These are phyloP conservation scores for Drosophila meridiana DNA, from an alignment of 2,888 invertebrate genomes.

Conservation along the genomic window DNA sequence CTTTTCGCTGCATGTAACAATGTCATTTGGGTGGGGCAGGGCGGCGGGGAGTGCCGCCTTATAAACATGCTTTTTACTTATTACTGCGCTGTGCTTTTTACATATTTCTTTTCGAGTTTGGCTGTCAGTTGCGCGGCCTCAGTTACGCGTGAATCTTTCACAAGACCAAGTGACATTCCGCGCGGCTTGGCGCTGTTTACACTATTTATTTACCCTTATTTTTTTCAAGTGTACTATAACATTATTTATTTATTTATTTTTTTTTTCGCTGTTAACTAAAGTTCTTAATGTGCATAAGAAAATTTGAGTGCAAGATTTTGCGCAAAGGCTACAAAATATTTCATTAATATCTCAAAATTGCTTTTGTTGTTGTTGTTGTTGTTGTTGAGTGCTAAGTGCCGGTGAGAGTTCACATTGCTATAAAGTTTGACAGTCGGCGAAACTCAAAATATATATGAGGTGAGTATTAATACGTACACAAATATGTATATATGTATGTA, in stretches of 20 bases:
- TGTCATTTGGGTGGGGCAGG: conserved; percentile 4
- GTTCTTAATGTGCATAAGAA: conserved; percentile 10
- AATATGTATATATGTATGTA: background rate
- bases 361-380: background rate
- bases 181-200: conserved; percentile 29
- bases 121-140: conserved; percentile 53
- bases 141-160: conserved; percentile 82
- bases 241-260: background rate
- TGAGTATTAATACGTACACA: background rate
- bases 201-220: conserved; percentile 32
- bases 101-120: conserved; percentile 24
- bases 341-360: background rate
- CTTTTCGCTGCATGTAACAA: conserved; percentile 56
- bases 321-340: background rate
- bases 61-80: conserved; percentile 46
- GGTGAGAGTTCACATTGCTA: conserved; percentile 36
- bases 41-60: background rate
- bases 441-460: conserved; percentile 4
- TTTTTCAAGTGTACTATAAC: conserved; percentile 19
- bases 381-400: conserved; percentile 7
- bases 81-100: conserved; percentile 32
- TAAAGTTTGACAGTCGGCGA: conserved; percentile 20
- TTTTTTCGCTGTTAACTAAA: background rate
- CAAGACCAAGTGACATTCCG: conserved; percentile 75
- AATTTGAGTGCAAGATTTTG: conserved; percentile 3